Base-by-base conservation (phyloP, 2,797 vertebrate genomes). In the Chaenodraco wilsoni region DNA sequence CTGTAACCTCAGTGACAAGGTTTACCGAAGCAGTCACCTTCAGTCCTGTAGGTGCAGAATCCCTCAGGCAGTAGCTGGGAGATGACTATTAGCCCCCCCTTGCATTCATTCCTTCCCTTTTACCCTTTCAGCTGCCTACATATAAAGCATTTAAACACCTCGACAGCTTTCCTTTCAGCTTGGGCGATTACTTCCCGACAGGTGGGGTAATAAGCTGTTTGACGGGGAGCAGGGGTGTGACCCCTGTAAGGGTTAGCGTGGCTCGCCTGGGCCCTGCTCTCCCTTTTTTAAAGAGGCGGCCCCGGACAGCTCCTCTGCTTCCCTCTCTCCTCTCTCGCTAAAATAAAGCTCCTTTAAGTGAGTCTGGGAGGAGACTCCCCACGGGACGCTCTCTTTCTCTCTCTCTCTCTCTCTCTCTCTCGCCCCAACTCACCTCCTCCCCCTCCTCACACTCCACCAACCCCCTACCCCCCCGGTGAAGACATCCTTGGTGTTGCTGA, bases 311-410 rank as follows among this genome's bases (percentile, higher is more conserved):
- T 90, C 94, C 94, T 93, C 90, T 94, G 95, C 95, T 93, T 93
- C 92, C 82, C 92, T 94, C 95, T 95, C 94, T 95, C 95, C 95
- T 94, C 95, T 96, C 94, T 93, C 93, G 95, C 95, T 95, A 95
- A 96, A 97, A 96, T 96, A 97, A 97, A 97, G 96, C 96, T 96
- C 96, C 96, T 98, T 96, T 97, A 96, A 97, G 96, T 97, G 96
- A 96, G 96, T 96, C 96, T 97, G 95, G 92, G 94, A 91, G 87
- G 91, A 93, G 89, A 88, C 85, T 91, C 92, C 91, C 92, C 57
- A 87, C 57, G 92, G 92, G 87, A 91, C 46, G 49, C 78, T 82
- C 91, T 74, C 70, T 82, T 17, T 52, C 50, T 21, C 74, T 82
- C 91, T 74, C 70, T 82, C 9, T 52, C 50, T 77, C 64, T 23